Evolutionary conservation across 2,888 invertebrate species (phyloP).

Genomic region (Cataglyphis cursor): DNA sequence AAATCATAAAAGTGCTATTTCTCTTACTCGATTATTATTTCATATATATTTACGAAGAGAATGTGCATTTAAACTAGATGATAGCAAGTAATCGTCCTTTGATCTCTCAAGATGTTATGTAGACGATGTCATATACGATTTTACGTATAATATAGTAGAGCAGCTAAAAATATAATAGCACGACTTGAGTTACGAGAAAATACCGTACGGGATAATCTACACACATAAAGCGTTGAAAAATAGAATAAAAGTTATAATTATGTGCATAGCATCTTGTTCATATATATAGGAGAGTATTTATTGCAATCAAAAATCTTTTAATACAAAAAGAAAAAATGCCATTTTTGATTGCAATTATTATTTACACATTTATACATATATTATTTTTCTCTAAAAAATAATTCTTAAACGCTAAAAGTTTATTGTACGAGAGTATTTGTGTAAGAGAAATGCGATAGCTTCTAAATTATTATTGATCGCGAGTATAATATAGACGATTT

Average conservation of each 20-base stretch:
- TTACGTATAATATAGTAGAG: background rate
- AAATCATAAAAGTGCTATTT: background rate
- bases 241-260: conserved; percentile 36
- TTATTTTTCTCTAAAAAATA: background rate
- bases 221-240: conserved; percentile 13
- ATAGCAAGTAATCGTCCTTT: conserved; percentile 31
- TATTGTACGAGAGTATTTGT: background rate
- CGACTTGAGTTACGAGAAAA: conserved; percentile 28
- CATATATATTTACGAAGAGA: background rate
- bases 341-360: background rate
- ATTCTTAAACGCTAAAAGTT: background rate
- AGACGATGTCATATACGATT: background rate
- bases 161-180: conserved; percentile 48
- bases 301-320: conserved; percentile 8
- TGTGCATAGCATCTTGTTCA: background rate
- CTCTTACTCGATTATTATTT: background rate
- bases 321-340: background rate
- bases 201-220: conserved; percentile 29
- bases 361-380: background rate
- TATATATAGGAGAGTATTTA: background rate
- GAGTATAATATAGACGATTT: background rate
- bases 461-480: conserved; percentile 18
- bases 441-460: background rate
- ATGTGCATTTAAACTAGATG: background rate
- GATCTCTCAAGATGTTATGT: conserved; percentile 33